Percentiles rank a stretch among this genome's conserved stretches.
Conservation (phyloP, 2,113 vertebrate species). For the Salvelinus namaycush region DNA sequence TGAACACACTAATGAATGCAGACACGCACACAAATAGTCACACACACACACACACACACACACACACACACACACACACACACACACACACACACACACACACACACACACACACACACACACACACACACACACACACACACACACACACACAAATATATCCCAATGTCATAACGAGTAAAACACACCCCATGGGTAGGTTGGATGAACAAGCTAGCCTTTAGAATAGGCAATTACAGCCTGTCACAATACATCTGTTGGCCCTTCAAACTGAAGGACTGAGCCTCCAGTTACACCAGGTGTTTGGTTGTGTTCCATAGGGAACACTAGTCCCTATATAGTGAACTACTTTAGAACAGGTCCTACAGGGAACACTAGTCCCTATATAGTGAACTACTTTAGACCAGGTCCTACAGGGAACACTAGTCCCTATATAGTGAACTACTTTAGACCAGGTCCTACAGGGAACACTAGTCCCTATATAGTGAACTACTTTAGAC, state of each 20-base stretch:
- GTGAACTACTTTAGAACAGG: no score
- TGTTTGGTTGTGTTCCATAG: no score
- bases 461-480: no score
- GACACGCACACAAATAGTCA: neutral
- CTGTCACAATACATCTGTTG: slow-evolving; percentile 19
- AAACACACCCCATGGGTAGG: slow-evolving; percentile 14
- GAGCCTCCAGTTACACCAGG: neutral
- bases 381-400: no score
- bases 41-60: neutral
- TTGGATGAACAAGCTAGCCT: slow-evolving; percentile 21
- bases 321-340: no score
- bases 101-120: neutral
- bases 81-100: neutral
- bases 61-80: neutral
- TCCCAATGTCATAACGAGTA: slow-evolving; percentile 36
- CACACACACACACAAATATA: neutral
- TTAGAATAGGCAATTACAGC: slow-evolving; percentile 32
- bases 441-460: no score
- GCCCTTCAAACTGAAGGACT: neutral
- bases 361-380: no score
- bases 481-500: no score
- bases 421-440: no score
- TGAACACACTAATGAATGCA: neutral
- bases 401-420: no score
- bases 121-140: neutral